Percentiles rank a stretch among this genome's conserved stretches.
These are phyloP conservation scores for Oreortyx pictus DNA, from an alignment of 2,797 vertebrate genomes.

Conservation along the genomic window DNA sequence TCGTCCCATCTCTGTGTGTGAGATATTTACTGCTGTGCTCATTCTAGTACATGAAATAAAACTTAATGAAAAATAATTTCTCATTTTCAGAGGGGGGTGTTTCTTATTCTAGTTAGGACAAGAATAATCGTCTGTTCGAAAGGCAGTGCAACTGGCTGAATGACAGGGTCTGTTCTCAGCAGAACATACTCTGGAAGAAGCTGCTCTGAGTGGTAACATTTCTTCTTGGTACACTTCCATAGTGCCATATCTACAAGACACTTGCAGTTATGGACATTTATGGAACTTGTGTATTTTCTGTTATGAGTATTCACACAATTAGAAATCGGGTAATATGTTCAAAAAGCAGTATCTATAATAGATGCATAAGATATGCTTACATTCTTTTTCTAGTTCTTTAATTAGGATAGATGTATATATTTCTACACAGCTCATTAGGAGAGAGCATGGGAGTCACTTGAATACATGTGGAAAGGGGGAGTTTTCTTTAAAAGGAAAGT, in stretches of 20 bases:
- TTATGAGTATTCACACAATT: neutral
- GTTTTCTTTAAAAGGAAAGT: neutral
- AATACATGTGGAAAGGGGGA: neutral
- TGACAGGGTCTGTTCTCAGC: neutral
- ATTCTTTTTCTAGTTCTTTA: neutral
- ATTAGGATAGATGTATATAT: neutral
- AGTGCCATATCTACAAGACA: neutral
- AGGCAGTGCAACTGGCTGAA: neutral
- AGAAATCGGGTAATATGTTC: neutral
- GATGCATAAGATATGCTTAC: neutral
- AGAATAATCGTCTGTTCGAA: neutral
- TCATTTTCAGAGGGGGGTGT: neutral
- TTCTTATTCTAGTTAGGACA: neutral
- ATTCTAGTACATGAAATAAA: neutral
- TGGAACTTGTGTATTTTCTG: neutral
- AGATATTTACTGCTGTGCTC: neutral
- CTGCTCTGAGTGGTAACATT: neutral
- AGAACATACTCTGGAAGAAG: neutral
- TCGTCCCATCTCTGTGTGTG: rapidly evolving
- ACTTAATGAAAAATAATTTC: neutral
- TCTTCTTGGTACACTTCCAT: neutral
- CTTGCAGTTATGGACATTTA: neutral
- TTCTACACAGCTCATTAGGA: neutral
- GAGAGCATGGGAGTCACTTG: neutral
- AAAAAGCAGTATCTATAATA: neutral